Base-by-base conservation (phyloP, 2,797 vertebrate genomes). In the Intellagama lesueurii region DNA sequence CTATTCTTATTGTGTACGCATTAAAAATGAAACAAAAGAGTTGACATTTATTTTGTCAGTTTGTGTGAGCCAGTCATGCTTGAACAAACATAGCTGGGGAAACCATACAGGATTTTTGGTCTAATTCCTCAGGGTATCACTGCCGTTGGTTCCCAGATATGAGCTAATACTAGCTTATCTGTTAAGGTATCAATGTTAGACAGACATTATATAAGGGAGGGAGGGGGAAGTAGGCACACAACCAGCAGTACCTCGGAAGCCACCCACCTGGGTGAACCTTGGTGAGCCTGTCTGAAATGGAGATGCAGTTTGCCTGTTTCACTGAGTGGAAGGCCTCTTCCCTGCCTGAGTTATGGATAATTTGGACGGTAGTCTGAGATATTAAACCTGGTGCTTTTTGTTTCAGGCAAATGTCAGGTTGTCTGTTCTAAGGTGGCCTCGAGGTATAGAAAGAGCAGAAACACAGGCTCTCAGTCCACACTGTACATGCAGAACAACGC, bases 401-500 rank as follows among this genome's bases (percentile, higher is more conserved):
- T 64, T 49, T 49, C 35, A 86, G 32, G 70, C 70, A 81, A 86
- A 81, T 30, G n/a, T 40, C 70, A 69, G 64, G 22, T 44, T 87
- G 64, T 52, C 75, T 40, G n/a, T 68, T 68, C 66, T 32, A 81
- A 60, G 30, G 0, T 35, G 60, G 44, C 26, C 12, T 1, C 1
- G 73, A 49, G 47, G 22, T 6, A 1, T 17, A 32, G 81, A 93
- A 94, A 89, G 32, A 32, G 81, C 0, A 73, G 76, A 77, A 90
- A n/a, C 87, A 88, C 52, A 79, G 77, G 49, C 0, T 91, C 78
- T 92, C 79, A 88, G 91, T 78, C 90, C 91, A 86, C 82, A 40
- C 6, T 80, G 66, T 35, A 89, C 60, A 92, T 89, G 87, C 75
- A 81, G 94, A 94, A 92, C 68, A 93, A 87, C 70, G 49, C 5